Conservation (phyloP, 2,113 vertebrate species). For the Vulpes ferrilata region DNA sequence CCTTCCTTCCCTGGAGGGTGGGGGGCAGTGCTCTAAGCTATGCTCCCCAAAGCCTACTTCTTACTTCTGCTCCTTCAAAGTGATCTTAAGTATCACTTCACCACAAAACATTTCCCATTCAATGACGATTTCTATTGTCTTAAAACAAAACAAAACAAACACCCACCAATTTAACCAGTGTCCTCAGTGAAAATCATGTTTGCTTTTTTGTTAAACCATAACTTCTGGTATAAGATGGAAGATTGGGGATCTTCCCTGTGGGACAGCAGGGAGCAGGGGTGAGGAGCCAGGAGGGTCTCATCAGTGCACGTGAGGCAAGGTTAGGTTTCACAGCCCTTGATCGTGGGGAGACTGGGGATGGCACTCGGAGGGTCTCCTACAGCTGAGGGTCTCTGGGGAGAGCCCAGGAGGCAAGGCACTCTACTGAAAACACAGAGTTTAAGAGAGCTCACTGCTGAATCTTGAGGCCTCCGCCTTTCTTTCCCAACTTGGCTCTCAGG, state of each 20-base stretch:
- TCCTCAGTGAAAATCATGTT: not conserved
- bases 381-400: not conserved
- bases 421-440: not conserved
- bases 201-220: not conserved
- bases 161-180: not conserved
- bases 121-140: not conserved
- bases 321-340: not conserved
- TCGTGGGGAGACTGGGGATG: accelerated
- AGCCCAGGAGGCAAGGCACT: not conserved
- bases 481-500: not conserved
- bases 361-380: not conserved
- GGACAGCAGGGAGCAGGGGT: not conserved
- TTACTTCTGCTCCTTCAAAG: not conserved
- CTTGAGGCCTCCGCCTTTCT: not conserved
- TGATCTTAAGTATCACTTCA: not conserved
- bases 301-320: not conserved
- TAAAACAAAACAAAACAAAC: not conserved
- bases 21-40: not conserved
- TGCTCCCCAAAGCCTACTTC: not conserved
- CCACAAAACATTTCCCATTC: not conserved
- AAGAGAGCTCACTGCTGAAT: not conserved
- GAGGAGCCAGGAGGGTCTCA: not conserved
- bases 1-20: not conserved
- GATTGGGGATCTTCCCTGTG: not conserved
- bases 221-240: slow-evolving; percentile 20